These are phyloP conservation scores for cattle (Bos taurus) DNA, from an alignment of 2,113 vertebrate species.

Conservation along the genomic window ARS-UCD2.0 NC_037349.1:4810501-4811000, in stretches of 20 bases:
- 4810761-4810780: background rate
- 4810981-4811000: slow-evolving; percentile 16
- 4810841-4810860: background rate
- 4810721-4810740: background rate
- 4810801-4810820: background rate
- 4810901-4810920: background rate
- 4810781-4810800: background rate
- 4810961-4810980: background rate
- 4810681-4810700: background rate
- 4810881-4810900: background rate
- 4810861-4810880: background rate
- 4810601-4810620: background rate
- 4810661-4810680: background rate
- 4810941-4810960: background rate
- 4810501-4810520: background rate
- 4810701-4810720: background rate
- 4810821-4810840: background rate
- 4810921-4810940: background rate
- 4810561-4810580: background rate
- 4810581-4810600: background rate
- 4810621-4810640: background rate
- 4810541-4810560: background rate
- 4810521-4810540: background rate
- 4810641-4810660: background rate
- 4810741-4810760: background rate